Conservation (phyloP, 1,140 invertebrate species). For the Anastrepha ludens region DNA sequence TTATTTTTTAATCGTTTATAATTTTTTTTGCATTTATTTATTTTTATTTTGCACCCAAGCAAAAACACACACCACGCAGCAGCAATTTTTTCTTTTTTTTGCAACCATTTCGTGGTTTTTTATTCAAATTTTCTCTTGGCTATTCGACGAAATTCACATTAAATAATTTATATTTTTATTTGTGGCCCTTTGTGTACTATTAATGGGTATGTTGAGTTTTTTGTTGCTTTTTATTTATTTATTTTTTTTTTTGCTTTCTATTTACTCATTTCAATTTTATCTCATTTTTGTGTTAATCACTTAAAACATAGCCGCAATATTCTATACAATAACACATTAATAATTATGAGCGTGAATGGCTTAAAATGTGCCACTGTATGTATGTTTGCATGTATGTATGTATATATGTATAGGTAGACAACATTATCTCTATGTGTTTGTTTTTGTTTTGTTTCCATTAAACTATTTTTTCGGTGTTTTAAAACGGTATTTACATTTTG, state of each 20-base stretch:
- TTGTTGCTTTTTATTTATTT: not conserved
- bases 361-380: conserved; percentile 5
- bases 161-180: not conserved
- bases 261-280: not conserved
- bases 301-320: conserved; percentile 15
- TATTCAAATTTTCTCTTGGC: not conserved
- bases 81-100: not conserved
- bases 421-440: not conserved
- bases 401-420: not conserved
- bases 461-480: not conserved
- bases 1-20: conserved; percentile 33
- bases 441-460: not conserved
- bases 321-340: conserved; percentile 31
- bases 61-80: conserved; percentile 22
- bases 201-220: not conserved
- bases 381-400: not conserved
- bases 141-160: conserved; percentile 2
- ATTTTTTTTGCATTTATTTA: conserved; percentile 32
- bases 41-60: conserved; percentile 11
- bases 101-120: not conserved
- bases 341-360: conserved; percentile 33
- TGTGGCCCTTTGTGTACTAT: not conserved
- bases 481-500: conserved; percentile 34
- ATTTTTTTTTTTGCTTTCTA: not conserved
- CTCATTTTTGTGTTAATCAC: conserved; percentile 10